These are phyloP conservation scores for Oryzias dopingdopingensis DNA, from an alignment of 2,797 vertebrate genomes.

Conservation along the genomic window DNA sequence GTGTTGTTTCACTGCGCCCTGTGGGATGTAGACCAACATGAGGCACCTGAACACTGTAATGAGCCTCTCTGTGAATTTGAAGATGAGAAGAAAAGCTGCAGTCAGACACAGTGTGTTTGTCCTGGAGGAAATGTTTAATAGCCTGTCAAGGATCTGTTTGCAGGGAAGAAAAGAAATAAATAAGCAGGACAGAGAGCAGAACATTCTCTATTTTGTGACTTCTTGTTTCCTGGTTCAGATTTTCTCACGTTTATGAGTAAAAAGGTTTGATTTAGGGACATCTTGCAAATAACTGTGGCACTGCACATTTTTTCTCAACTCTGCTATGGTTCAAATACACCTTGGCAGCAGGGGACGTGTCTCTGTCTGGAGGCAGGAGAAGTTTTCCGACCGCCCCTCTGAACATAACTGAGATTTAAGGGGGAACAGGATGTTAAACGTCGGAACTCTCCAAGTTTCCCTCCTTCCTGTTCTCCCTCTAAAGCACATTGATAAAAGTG, in stretches of 20 bases:
- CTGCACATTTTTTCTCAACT: constrained; percentile 9
- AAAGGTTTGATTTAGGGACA: constrained; percentile 8
- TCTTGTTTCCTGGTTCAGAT: constrained; percentile 1
- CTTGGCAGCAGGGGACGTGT: background rate
- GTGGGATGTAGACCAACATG: constrained; percentile 7
- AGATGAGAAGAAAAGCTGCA: constrained; percentile 14
- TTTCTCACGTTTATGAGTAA: constrained; percentile 4
- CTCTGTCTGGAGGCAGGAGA: constrained; percentile 11
- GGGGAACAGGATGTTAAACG: constrained; percentile 22
- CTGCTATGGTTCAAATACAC: constrained; percentile 14
- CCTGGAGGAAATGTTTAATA: constrained; percentile 22
- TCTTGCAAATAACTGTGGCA: background rate
- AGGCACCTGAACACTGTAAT: background rate
- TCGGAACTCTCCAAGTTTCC: constrained; percentile 13
- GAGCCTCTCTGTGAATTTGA: constrained; percentile 12
- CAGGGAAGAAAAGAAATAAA: background rate
- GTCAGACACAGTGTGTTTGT: constrained; percentile 12
- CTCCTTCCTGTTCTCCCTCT: constrained; percentile 19
- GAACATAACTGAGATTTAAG: constrained; percentile 15
- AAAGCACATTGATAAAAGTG: constrained; percentile 28
- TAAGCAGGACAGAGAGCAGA: constrained; percentile 13
- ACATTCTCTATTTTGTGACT: constrained; percentile 31
- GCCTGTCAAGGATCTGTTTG: constrained; percentile 18
- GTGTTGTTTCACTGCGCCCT: constrained; percentile 26
- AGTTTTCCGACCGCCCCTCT: constrained; percentile 3